Conservation (phyloP, 2,888 invertebrate genomes). For the Sclerodermus sp. region DNA sequence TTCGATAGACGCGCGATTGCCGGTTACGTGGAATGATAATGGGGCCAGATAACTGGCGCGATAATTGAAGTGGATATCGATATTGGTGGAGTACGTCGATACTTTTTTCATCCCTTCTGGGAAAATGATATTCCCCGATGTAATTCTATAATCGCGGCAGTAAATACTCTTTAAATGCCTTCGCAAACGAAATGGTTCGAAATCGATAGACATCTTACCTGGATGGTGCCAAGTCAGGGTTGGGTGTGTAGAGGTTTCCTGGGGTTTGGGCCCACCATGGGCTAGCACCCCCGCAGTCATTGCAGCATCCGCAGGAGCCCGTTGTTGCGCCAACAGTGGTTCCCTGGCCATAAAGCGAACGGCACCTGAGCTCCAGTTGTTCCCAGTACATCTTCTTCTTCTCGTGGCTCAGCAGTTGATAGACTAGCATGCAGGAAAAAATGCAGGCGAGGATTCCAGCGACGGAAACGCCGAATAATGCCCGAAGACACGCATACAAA, state of each 20-base stretch:
- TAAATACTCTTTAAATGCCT: no score
- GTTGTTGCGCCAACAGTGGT: conserved; percentile 55
- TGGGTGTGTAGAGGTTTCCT: conserved; percentile 83
- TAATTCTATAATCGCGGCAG: no score
- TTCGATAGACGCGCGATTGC: no score
- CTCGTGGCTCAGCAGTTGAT: conserved; percentile 86
- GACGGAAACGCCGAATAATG: conserved; percentile 88
- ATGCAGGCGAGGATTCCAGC: conserved; percentile 89
- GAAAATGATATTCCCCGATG: no score
- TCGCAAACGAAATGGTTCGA: conserved; percentile 8
- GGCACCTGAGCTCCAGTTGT: conserved; percentile 78
- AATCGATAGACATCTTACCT: conserved; percentile 36
- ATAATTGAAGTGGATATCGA: no score
- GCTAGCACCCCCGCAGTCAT: conserved; percentile 67
- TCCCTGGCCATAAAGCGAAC: conserved; percentile 73
- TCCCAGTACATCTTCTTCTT: conserved; percentile 96
- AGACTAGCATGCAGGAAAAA: conserved; percentile 89
- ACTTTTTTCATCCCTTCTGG: no score
- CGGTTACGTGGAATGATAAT: no score
- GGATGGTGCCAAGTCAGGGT: conserved; percentile 66
- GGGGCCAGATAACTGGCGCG: no score
- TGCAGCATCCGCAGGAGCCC: conserved; percentile 69
- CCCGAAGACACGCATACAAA: conserved; percentile 83
- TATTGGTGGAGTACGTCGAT: no score
- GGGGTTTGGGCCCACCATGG: conserved; percentile 62